Conservation (phyloP, 2,113 vertebrate species). For the Accipiter cooperii region DNA sequence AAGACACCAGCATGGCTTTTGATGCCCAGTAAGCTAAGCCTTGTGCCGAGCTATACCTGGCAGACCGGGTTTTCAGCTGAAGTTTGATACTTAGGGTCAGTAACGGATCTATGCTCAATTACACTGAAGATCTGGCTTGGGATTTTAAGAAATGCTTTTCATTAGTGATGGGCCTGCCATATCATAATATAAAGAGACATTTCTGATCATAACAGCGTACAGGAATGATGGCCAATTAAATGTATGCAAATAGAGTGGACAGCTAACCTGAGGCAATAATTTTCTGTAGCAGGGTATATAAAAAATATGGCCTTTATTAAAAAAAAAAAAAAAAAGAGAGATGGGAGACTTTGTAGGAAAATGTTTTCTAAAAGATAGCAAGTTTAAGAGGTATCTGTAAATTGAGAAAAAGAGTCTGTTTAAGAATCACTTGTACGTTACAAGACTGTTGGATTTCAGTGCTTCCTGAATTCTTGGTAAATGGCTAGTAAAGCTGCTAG, state of each 20-base stretch:
- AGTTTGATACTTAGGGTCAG: not conserved
- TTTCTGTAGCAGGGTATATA: not conserved
- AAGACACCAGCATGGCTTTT: not conserved
- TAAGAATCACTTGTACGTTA: not conserved
- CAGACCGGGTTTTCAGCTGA: not conserved
- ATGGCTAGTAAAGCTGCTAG: not conserved
- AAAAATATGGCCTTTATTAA: not conserved
- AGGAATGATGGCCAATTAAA: not conserved
- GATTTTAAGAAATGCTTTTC: constrained; percentile 47
- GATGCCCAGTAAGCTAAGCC: not conserved
- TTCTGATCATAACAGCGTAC: not conserved
- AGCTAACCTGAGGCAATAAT: not conserved
- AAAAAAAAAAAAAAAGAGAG: no score
- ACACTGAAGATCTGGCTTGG: constrained; percentile 42
- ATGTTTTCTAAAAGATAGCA: not conserved
- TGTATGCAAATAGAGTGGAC: not conserved
- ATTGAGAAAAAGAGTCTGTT: not conserved
- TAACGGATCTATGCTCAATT: constrained; percentile 14
- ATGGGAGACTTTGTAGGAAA: not conserved
- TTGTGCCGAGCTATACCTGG: not conserved
- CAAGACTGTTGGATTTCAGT: not conserved
- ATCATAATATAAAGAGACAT: not conserved
- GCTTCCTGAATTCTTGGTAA: not conserved
- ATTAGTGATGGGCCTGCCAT: constrained; percentile 41
- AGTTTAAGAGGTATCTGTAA: not conserved